Evolutionary conservation across 2,113 vertebrate genomes (phyloP).

Genomic region (Pteronura brasiliensis): DNA sequence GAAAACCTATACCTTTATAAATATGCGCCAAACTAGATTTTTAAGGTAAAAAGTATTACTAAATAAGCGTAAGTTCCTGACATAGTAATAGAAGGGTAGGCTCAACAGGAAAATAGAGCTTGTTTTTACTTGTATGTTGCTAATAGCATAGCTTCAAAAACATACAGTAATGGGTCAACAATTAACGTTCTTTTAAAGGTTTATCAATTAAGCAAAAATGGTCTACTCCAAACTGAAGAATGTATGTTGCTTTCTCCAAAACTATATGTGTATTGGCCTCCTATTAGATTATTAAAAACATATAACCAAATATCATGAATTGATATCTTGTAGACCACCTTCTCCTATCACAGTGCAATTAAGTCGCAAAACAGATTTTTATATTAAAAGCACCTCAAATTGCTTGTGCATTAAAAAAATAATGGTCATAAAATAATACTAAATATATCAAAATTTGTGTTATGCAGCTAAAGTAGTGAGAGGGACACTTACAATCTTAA

Average conservation of each 20-base stretch:
- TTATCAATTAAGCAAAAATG: neutral
- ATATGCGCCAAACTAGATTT: neutral
- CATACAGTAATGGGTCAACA: neutral
- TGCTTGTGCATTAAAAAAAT: neutral
- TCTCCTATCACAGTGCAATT: neutral
- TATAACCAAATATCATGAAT: neutral
- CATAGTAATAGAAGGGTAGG: neutral
- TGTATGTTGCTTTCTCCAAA: neutral
- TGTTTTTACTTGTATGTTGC: neutral
- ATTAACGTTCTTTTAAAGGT: neutral
- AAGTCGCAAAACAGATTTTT: neutral
- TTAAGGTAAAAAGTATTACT: neutral
- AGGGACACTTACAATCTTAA: neutral
- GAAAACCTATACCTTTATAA: neutral
- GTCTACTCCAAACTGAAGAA: neutral
- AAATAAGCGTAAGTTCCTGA: neutral
- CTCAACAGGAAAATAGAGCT: neutral
- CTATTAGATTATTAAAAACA: neutral
- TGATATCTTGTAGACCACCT: neutral
- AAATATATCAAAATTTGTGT: neutral
- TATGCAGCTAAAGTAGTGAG: neutral
- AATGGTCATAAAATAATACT: constrained; percentile 25
- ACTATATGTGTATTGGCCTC: neutral
- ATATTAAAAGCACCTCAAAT: neutral
- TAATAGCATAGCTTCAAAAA: neutral